Conservation (phyloP, 2,113 vertebrate species). For the Parus major region DNA sequence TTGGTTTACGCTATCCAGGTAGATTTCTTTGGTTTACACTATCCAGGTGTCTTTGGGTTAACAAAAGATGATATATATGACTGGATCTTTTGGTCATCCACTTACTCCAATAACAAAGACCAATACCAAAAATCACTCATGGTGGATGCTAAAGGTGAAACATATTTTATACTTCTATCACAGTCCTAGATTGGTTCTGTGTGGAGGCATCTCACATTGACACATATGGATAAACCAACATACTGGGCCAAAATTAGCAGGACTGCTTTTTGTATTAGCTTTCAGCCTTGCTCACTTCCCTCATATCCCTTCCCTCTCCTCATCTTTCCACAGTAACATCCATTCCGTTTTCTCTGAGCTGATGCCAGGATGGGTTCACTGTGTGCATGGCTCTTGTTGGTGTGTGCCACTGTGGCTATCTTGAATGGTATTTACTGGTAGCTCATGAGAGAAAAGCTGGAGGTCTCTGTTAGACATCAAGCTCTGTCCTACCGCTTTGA, state of each 20-base stretch:
- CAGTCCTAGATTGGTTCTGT: neutral
- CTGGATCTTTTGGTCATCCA: neutral
- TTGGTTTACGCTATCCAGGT: neutral
- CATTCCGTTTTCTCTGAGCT: neutral
- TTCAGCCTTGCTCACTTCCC: neutral
- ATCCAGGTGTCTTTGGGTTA: neutral
- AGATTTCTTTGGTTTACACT: neutral
- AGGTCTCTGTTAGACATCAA: neutral
- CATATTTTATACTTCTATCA: neutral
- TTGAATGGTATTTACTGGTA: neutral
- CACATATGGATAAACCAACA: neutral
- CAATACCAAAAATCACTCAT: neutral
- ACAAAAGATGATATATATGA: neutral
- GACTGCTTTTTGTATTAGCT: neutral
- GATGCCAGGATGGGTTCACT: neutral
- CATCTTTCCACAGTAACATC: neutral
- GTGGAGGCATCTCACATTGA: neutral
- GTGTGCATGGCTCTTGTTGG: neutral
- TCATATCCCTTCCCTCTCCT: neutral
- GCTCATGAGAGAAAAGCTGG: neutral
- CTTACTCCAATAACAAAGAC: neutral
- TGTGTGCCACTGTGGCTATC: neutral
- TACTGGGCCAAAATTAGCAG: neutral
- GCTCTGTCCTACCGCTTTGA: neutral
- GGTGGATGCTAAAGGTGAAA: neutral